Evolutionary conservation across 2,888 invertebrate genomes (phyloP).

Genomic region (Melipona bicolor): DNA sequence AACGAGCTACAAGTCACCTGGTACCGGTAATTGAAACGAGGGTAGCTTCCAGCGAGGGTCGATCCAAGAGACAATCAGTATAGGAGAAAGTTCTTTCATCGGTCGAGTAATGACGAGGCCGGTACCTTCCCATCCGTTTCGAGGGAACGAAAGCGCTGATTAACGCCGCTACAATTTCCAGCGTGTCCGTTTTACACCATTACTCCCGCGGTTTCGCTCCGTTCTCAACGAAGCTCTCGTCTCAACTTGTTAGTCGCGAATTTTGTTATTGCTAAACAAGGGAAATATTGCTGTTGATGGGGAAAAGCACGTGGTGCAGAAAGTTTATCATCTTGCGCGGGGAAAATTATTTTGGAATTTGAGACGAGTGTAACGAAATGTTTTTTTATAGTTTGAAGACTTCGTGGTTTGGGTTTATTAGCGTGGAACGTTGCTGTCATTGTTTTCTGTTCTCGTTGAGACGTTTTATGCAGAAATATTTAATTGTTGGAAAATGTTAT

Average conservation of each 20-base stretch:
- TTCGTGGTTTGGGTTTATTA: too few relatives aligned
- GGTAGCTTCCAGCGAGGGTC: slow-evolving; percentile 73
- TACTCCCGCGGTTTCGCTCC: background rate
- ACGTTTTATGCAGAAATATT: background rate
- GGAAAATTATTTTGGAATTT: too few relatives aligned
- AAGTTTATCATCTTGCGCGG: too few relatives aligned
- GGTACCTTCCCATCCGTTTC: slow-evolving; percentile 34
- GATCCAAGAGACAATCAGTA: slow-evolving; percentile 59
- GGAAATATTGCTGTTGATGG: too few relatives aligned
- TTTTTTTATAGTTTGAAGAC: too few relatives aligned
- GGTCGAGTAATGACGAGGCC: slow-evolving; percentile 46
- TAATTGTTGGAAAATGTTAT: too few relatives aligned
- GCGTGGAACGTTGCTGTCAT: too few relatives aligned
- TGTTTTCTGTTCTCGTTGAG: background rate
- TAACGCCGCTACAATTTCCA: slow-evolving; percentile 35
- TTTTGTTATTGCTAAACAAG: too few relatives aligned
- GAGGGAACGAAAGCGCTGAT: slow-evolving; percentile 41
- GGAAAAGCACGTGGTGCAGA: too few relatives aligned
- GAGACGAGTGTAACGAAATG: too few relatives aligned
- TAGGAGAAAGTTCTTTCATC: slow-evolving; percentile 66
- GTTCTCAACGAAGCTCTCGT: too few relatives aligned
- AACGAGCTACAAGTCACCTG: slow-evolving; percentile 81
- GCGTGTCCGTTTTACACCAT: slow-evolving; percentile 15
- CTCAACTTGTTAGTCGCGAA: too few relatives aligned
- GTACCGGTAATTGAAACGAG: slow-evolving; percentile 81